A percentile compares a stretch with the other conserved stretches of the same genome.
phyloP scores from a whole-genome alignment of 2,888 invertebrate genomes.

The Nomada lathburiana region DNA sequence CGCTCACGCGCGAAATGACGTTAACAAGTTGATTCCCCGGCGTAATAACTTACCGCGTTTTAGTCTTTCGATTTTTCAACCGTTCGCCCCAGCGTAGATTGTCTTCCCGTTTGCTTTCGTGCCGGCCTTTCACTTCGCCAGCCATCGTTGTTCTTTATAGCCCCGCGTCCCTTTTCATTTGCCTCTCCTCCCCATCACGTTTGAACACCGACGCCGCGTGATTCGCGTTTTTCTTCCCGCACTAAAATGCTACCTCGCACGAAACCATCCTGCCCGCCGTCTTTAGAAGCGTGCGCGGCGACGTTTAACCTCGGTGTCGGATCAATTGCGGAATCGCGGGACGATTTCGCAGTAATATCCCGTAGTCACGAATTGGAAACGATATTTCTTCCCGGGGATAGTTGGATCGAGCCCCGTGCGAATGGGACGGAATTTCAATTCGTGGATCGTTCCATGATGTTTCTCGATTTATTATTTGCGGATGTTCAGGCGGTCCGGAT shows the following conservation, averaged over 20 bases:
- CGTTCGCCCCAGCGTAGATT: slow-evolving; percentile 6
- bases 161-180: slow-evolving; percentile 40
- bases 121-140: slow-evolving; percentile 35
- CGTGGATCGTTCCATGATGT: background rate
- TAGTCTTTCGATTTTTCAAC: slow-evolving; percentile 34
- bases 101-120: slow-evolving; percentile 22
- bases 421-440: background rate
- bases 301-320: slow-evolving; percentile 14
- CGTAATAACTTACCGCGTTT: slow-evolving; percentile 57
- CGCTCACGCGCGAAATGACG: slow-evolving; percentile 66
- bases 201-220: slow-evolving; percentile 29
- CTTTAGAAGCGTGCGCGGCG: background rate
- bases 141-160: slow-evolving; percentile 17
- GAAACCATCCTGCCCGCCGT: slow-evolving; percentile 23
- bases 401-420: background rate
- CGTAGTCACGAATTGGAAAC: slow-evolving; percentile 16
- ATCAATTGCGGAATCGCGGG: slow-evolving; percentile 14
- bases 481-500: no score
- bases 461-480: no score
- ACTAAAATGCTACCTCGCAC: slow-evolving; percentile 28
- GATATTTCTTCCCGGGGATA: background rate
- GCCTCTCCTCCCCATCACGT: background rate
- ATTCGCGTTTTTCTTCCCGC: slow-evolving; percentile 26
- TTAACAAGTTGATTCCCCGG: slow-evolving; percentile 61
- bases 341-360: slow-evolving; percentile 26